phyloP scores from a whole-genome alignment of 2,888 invertebrate genomes.

The Operophtera brumata region DNA sequence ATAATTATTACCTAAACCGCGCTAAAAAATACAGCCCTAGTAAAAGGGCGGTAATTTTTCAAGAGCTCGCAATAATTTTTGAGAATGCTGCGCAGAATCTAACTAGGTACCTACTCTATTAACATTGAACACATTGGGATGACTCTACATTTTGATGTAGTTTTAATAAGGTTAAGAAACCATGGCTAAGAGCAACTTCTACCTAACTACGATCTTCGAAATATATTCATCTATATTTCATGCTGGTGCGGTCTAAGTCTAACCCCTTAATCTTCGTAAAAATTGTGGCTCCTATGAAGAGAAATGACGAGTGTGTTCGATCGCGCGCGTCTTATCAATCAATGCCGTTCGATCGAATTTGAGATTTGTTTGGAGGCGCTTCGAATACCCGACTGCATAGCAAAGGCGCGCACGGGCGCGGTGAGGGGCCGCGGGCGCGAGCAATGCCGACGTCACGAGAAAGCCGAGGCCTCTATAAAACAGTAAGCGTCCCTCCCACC shows the following conservation, averaged over 20 bases:
- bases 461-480: conserved; percentile 77
- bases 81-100: not conserved
- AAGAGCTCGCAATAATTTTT: too few species aligned
- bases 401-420: conserved; percentile 27
- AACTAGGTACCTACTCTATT: too few species aligned
- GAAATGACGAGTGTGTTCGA: conserved; percentile 12
- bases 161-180: not conserved
- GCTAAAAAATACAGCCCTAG: too few species aligned
- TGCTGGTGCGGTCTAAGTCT: too few species aligned
- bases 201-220: too few species aligned
- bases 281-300: not conserved
- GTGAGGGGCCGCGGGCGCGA: conserved; percentile 41
- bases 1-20: too few species aligned
- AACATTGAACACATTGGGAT: not conserved
- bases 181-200: not conserved
- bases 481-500: conserved; percentile 64
- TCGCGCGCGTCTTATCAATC: conserved; percentile 43
- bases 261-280: too few species aligned
- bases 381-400: conserved; percentile 55
- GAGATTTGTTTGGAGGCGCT: conserved; percentile 47
- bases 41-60: too few species aligned
- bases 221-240: too few species aligned
- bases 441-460: conserved; percentile 65
- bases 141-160: not conserved
- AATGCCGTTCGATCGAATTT: conserved; percentile 52